Percentiles rank a stretch among this genome's conserved stretches.
Conservation (phyloP, 2,888 invertebrate species). For the Rapana venosa region DNA sequence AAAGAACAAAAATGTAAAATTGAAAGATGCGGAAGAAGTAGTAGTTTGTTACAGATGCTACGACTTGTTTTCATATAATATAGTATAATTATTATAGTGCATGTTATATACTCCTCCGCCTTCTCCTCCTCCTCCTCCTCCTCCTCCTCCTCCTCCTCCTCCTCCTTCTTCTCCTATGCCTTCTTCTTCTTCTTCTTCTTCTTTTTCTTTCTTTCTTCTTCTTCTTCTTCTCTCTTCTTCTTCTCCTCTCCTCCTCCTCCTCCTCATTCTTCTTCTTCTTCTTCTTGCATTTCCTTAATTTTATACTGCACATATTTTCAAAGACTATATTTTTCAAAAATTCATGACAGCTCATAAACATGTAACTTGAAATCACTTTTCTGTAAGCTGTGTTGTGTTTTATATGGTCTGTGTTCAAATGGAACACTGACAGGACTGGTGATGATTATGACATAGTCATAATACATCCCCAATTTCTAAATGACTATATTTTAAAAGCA, state of each 20-base stretch:
- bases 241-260: neutral
- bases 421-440: neutral
- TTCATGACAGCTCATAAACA: too few species aligned
- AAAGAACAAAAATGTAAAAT: too few species aligned
- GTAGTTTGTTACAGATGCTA: too few species aligned
- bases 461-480: neutral
- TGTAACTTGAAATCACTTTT: neutral
- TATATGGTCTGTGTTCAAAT: neutral
- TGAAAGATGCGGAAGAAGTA: too few species aligned
- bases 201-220: neutral
- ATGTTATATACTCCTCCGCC: too few species aligned
- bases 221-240: neutral
- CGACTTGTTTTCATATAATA: too few species aligned
- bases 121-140: too few species aligned
- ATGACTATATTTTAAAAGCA: neutral
- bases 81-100: too few species aligned
- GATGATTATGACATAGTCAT: neutral
- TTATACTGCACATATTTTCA: neutral
- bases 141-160: too few species aligned
- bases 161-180: neutral
- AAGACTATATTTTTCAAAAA: neutral
- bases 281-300: neutral
- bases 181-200: neutral
- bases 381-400: neutral
- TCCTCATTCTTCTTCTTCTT: neutral